These are phyloP conservation scores for Trogon melanurus DNA, from an alignment of 2,113 vertebrate species.

Conservation along the genomic window DNA sequence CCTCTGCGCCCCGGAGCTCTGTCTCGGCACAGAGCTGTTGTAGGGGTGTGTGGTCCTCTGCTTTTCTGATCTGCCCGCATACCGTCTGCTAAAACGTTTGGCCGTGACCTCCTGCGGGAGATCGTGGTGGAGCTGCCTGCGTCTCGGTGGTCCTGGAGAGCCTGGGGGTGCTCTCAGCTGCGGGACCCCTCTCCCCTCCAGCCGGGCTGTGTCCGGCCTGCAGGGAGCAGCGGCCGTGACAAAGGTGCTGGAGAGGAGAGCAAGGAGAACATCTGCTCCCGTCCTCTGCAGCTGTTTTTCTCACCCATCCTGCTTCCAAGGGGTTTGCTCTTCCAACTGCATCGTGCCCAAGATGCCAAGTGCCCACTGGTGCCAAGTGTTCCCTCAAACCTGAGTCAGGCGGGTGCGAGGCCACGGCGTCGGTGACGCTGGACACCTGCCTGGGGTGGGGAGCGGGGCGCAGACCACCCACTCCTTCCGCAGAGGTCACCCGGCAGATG, in stretches of 20 bases:
- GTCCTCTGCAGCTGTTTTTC: neutral
- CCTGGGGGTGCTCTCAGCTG: neutral
- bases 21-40: fast-evolving
- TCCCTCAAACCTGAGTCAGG: neutral
- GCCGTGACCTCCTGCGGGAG: neutral
- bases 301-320: fast-evolving
- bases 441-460: fast-evolving
- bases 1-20: neutral
- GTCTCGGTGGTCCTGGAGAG: neutral
- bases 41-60: neutral
- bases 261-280: neutral
- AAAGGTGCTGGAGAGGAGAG: fast-evolving
- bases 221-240: neutral
- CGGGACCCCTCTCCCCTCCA: neutral
- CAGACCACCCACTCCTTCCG: neutral
- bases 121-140: fast-evolving
- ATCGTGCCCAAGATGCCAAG: fast-evolving
- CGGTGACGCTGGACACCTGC: neutral
- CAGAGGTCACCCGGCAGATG: neutral
- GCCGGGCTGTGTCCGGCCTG: fast-evolving
- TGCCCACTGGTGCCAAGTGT: neutral
- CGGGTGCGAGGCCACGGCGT: fast-evolving
- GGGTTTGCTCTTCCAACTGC: neutral
- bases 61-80: neutral
- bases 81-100: neutral